Conservation (phyloP, 2,888 invertebrate species). For the Athalia cordata region DNA sequence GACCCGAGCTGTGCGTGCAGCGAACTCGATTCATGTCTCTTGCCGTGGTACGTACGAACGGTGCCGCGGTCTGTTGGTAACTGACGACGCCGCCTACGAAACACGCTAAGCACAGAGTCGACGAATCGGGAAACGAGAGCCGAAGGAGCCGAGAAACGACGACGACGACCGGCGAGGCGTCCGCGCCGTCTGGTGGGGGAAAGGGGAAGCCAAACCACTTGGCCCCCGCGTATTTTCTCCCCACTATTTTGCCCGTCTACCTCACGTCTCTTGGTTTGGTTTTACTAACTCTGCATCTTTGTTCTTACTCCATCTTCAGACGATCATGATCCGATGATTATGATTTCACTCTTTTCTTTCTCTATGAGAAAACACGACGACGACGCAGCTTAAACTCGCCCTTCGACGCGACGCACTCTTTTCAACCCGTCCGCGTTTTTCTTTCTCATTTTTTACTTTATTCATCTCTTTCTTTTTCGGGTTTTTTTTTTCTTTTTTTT, state of each 20-base stretch:
- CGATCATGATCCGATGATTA: too few species aligned
- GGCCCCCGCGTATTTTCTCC: slow-evolving; percentile 23
- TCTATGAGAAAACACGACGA: too few species aligned
- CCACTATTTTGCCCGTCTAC: background rate
- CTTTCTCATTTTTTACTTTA: background rate
- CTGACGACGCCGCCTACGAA: slow-evolving; percentile 54
- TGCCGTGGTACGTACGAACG: slow-evolving; percentile 54
- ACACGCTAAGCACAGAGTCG: slow-evolving; percentile 29
- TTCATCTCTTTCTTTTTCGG: background rate
- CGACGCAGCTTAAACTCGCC: too few species aligned
- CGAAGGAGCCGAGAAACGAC: slow-evolving; percentile 24
- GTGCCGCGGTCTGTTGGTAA: slow-evolving; percentile 68
- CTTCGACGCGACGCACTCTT: too few species aligned
- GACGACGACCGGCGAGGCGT: slow-evolving; percentile 17
- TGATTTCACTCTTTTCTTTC: too few species aligned
- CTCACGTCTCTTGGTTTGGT: background rate
- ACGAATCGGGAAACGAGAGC: background rate
- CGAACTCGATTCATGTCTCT: slow-evolving; percentile 38
- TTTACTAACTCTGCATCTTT: background rate
- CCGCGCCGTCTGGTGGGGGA: slow-evolving; percentile 36
- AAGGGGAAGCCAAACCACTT: slow-evolving; percentile 37
- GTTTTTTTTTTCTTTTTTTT: background rate
- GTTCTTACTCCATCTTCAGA: background rate
- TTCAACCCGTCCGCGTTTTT: slow-evolving; percentile 3
- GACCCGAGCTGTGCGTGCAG: slow-evolving; percentile 23